Evolutionary conservation across 2,113 vertebrate genomes (phyloP), one percentile per base, ranked within the genome.

Genomic region (Trichomycterus rosablanca): DNA sequence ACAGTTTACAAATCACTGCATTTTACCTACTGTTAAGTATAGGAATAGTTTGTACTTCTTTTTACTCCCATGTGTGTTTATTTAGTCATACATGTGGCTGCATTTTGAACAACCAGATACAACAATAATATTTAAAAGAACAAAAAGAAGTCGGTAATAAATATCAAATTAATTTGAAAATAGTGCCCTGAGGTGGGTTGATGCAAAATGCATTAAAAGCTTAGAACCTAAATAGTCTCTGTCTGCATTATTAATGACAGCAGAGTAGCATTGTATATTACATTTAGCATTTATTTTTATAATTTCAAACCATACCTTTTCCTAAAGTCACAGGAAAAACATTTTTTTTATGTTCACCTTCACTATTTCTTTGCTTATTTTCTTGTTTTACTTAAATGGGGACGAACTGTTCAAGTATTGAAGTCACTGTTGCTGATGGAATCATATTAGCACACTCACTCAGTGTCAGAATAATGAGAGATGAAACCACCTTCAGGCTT

Each of bases 141-240:
- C n/a, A 32, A 58, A 32, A 15, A n/a, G 16, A 49, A 49, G 19
- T 26, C 22, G 19, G 15, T 40, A 12, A 63, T 19, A 52, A 30
- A 52, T 53, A 53, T 63, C 60, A 63, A 11, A 28, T 12, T 63
- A 14, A 54, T 54, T 53, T 53, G 37, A 63, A 46, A 62, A n/a
- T n/a, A 62, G 14, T 53, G 26, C 19, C 49, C 50, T 24, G 8
- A 44, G 39, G 60, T 49, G 44, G 53, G 39, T 53, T 24, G 5
- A 63, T 53, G 49, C 49, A 53, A 63, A 52, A 63, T 53, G 39
- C 18, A 63, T 45, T 39, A 63, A 53, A 53, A 32, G 7, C 49
- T 53, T n/a, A 32, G 26, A 52, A 12, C 7, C 35, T 39, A 34
- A 32, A 52, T 22, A 32, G 16, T 22, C 16, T 43, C 37, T 43